Evolutionary conservation across 2,113 vertebrate species (phyloP).

Genomic region (Protobothrops mucrosquamatus): DNA sequence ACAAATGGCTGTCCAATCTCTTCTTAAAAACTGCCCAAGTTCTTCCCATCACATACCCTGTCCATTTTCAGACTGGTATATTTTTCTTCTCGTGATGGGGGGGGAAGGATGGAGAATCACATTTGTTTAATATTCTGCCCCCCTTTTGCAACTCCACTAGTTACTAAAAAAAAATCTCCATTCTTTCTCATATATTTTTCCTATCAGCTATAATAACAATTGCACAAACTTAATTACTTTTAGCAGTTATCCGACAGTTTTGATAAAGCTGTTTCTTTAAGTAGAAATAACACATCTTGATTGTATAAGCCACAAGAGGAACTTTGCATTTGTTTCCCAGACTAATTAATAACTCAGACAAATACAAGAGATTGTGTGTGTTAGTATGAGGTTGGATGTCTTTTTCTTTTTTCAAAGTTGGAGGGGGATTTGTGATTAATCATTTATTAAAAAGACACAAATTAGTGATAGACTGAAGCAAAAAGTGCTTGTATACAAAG

Average conservation of each 20-base stretch:
- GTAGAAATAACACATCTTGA: constrained; percentile 48
- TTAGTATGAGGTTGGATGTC: neutral
- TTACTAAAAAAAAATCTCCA: constrained; percentile 32
- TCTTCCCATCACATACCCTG: neutral
- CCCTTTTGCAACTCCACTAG: constrained; percentile 17
- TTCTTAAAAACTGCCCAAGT: neutral
- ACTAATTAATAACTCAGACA: constrained; percentile 36
- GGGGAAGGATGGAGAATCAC: neutral
- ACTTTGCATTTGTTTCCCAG: constrained; percentile 1
- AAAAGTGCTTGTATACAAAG: neutral
- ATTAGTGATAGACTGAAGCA: neutral
- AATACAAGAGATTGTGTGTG: neutral
- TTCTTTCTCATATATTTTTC: constrained; percentile 32
- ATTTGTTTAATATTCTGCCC: constrained; percentile 16
- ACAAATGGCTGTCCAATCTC: too few species aligned
- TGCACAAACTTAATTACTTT: constrained; percentile 44
- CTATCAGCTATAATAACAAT: constrained; percentile 46
- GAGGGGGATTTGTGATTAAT: neutral
- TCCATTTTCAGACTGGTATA: neutral
- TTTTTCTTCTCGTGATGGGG: constrained; percentile 21
- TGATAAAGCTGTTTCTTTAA: constrained; percentile 37
- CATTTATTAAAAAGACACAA: neutral
- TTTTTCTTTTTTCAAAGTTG: neutral
- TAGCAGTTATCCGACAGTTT: constrained; percentile 52
- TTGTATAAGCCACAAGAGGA: constrained; percentile 37